Evolutionary conservation across 2,888 invertebrate species (phyloP), one percentile per base, ranked within the genome.

Genomic region (Cotesia congregata): DNA sequence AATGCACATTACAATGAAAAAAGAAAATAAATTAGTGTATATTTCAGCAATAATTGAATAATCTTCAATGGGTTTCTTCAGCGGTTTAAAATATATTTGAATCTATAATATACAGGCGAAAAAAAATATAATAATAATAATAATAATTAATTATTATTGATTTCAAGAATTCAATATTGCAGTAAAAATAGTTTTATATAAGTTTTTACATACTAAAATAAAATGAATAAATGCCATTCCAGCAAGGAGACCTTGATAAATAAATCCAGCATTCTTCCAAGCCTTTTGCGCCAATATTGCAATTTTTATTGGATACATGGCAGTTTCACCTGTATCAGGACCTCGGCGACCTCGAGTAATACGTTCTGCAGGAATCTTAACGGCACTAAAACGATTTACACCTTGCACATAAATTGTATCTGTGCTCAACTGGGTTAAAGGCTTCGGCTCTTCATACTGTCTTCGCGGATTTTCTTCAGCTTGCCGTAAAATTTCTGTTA

Each of bases 211-310:
- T 75, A 88, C 89, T 80, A 88, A 80, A 74, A 88, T 83, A 38
- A 89, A 83, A 73, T 90, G 89, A 83, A 87, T 80, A 15, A 89
- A 75, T 9, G 88, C 86, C 82, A 89, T 87, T 70, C 90, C 89
- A 40, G 85, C 88, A 7, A 89, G 79, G 59, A 89, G 82, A 6
- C 90, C 90, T 78, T 89, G 89, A 81, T 83, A 86, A 77, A 89
- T 81, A 7, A 87, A 82, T 7, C 88, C 88, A 5, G 81, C 79
- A 59, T 83, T 83, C 72, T 81, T 84, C 84, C 87, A 88, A 20
- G 85, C 80, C 75, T 84, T 85, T 76, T 90, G 89, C 39, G 84
- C 81, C 12, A 81, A 76, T 61, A 88, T 87, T n/a, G 89, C 89
- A n/a, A 87, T 80, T 77, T 83, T 85, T 80, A 89, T 86, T 1